Conservation (phyloP, 1,140 invertebrate genomes). For the Homarus americanus region DNA sequence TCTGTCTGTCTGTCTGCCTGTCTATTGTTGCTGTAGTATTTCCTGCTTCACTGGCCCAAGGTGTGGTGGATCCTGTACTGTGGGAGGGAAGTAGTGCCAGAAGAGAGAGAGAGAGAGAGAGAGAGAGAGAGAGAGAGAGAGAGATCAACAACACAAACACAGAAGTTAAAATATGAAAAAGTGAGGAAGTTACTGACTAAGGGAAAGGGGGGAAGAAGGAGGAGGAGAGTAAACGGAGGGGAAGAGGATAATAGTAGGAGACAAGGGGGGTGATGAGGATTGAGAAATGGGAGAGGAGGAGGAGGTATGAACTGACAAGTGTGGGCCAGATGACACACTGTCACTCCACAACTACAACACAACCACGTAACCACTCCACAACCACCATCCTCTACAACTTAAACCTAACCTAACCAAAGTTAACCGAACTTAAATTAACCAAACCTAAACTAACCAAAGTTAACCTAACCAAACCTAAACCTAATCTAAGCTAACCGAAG, state of each 20-base stretch:
- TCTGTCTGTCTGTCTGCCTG: too few species aligned
- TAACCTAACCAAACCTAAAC: too few species aligned
- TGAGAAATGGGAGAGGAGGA: background rate
- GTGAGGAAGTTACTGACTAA: background rate
- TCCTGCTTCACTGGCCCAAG: too few species aligned
- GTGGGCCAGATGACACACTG: background rate
- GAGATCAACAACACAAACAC: background rate
- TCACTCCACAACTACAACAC: too few species aligned
- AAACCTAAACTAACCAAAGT: too few species aligned
- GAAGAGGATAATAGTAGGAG: background rate
- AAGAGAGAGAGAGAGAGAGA: constrained; percentile 16
- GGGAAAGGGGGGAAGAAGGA: background rate
- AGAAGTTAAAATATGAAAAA: background rate
- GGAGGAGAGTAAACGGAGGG: background rate
- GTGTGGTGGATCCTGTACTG: too few species aligned
- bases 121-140: constrained; percentile 23
- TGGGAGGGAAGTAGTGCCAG: constrained; percentile 4
- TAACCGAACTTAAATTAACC: too few species aligned
- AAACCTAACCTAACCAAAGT: too few species aligned
- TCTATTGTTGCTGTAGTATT: too few species aligned
- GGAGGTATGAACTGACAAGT: background rate
- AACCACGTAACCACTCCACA: background rate
- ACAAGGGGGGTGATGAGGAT: background rate
- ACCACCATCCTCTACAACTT: too few species aligned
- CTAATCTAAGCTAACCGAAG: too few species aligned